Evolutionary conservation across 2,888 invertebrate species (phyloP).

Genomic region (Drosophila suboccidentalis): DNA sequence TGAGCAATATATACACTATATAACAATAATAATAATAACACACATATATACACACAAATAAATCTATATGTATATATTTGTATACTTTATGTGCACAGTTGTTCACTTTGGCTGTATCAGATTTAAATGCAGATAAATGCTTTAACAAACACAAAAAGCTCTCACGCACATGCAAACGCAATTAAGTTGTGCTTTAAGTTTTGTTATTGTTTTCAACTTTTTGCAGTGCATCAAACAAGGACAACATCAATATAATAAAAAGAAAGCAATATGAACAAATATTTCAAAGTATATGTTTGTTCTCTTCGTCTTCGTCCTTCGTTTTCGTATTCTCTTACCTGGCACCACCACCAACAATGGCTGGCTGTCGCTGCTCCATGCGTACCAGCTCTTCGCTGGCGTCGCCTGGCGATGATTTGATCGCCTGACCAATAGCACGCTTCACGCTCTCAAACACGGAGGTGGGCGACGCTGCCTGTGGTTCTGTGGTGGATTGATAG

Average conservation of each 20-base stretch:
- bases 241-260: conserved; percentile 39
- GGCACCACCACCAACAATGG: conserved; percentile 83
- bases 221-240: conserved; percentile 31
- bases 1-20: conserved; percentile 30
- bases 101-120: conserved; percentile 35
- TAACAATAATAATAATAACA: conserved; percentile 3
- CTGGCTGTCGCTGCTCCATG: conserved; percentile 82
- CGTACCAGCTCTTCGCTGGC: conserved; percentile 83
- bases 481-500: conserved; percentile 86
- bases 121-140: conserved; percentile 48
- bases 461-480: conserved; percentile 78
- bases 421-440: conserved; percentile 85
- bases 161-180: conserved; percentile 67
- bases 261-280: conserved; percentile 30
- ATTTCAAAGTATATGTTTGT: conserved; percentile 9
- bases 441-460: conserved; percentile 85
- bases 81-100: conserved; percentile 9
- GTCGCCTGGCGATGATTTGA: conserved; percentile 82
- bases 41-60: conserved; percentile 6
- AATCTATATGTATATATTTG: conserved; percentile 1
- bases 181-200: conserved; percentile 46
- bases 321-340: conserved; percentile 82
- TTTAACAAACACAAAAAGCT: conserved; percentile 55
- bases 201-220: conserved; percentile 10
- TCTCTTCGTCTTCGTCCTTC: conserved; percentile 1